Evolutionary conservation across 1,140 invertebrate genomes (phyloP).

Genomic region (Bombus affinis): DNA sequence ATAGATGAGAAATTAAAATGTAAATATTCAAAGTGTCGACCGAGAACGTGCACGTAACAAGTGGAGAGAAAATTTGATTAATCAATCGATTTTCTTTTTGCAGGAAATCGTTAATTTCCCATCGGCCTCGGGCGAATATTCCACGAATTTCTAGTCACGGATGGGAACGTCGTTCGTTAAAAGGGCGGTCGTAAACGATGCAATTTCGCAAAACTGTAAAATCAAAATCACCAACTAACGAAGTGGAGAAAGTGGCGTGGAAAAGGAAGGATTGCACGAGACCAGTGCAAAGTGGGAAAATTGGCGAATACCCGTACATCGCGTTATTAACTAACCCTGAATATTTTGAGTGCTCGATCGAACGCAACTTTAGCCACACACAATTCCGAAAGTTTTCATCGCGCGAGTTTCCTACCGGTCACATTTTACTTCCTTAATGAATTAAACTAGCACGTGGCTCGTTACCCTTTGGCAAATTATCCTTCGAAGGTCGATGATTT

Average conservation of each 20-base stretch:
- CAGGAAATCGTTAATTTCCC: neutral
- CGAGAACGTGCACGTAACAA: neutral
- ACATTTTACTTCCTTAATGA: constrained; percentile 38
- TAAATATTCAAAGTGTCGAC: neutral
- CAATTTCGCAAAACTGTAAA: constrained; percentile 6
- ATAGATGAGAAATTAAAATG: neutral
- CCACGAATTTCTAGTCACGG: neutral
- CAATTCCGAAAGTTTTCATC: constrained; percentile 27
- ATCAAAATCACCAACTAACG: constrained; percentile 36
- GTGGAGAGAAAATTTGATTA: neutral
- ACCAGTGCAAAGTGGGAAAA: constrained; percentile 17
- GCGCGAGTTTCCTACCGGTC: neutral
- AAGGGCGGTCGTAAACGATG: constrained; percentile 5
- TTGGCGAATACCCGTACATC: constrained; percentile 29
- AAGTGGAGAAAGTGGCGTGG: neutral
- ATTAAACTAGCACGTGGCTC: neutral
- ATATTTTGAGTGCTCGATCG: constrained; percentile 42
- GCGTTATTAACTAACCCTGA: constrained; percentile 16
- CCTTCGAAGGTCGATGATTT: no score
- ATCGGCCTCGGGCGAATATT: neutral
- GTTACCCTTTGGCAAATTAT: no score
- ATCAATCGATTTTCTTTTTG: neutral
- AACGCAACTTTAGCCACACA: constrained; percentile 11
- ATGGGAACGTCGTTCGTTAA: neutral
- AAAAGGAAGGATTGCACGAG: neutral